A percentile compares a stretch with the other conserved stretches of the same genome.
phyloP scores from a whole-genome alignment of 2,113 vertebrate genomes.

The Girardinichthys multiradiatus region DNA sequence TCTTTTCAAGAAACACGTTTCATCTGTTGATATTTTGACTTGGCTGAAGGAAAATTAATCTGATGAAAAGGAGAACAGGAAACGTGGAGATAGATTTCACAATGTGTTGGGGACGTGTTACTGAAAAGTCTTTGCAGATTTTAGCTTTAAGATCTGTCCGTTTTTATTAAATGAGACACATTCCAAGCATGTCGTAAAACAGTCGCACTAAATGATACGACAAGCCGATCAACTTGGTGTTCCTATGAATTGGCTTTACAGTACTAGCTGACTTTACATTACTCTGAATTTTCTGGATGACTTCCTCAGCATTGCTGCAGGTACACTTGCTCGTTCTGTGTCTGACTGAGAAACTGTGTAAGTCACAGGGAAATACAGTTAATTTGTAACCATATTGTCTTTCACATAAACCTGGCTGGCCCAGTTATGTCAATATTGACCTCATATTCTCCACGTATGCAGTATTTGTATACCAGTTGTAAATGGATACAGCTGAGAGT shows the following conservation, averaged over 20 bases:
- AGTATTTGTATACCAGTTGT: slow-evolving; percentile 33
- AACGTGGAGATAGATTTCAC: neutral
- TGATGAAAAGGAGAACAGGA: neutral
- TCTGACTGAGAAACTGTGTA: neutral
- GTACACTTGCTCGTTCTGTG: neutral
- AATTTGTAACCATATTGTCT: slow-evolving; percentile 34
- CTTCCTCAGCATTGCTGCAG: neutral
- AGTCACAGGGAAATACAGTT: slow-evolving; percentile 22
- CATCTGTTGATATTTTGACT: neutral
- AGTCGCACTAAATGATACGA: neutral
- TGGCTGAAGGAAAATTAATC: neutral
- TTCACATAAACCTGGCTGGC: neutral
- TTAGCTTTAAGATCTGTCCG: neutral
- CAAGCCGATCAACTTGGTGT: neutral
- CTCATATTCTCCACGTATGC: slow-evolving; percentile 13
- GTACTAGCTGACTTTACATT: neutral
- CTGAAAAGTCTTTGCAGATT: neutral
- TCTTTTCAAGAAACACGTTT: neutral
- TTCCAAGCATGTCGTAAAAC: slow-evolving; percentile 29
- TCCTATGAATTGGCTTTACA: no score
- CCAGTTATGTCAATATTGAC: slow-evolving; percentile 52
- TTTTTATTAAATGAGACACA: slow-evolving; percentile 9
- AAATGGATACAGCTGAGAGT: slow-evolving; percentile 62
- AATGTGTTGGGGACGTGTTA: neutral
- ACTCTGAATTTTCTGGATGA: neutral